Conservation (phyloP, 2,888 invertebrate genomes). For the Acronicta alni region DNA sequence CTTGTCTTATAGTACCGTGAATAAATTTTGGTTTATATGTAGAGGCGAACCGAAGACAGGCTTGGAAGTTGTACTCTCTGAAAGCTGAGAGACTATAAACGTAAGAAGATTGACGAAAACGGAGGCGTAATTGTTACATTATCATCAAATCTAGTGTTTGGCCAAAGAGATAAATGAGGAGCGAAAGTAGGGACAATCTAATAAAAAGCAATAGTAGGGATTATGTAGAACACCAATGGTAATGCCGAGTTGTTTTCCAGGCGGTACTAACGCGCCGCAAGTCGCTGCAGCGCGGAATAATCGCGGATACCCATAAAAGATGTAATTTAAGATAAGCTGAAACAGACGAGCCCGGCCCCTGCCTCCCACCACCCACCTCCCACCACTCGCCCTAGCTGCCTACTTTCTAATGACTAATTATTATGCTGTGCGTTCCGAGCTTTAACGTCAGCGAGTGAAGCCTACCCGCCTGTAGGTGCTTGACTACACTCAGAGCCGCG, state of each 20-base stretch:
- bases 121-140: constrained; percentile 36
- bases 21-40: constrained; percentile 63
- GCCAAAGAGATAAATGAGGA: constrained; percentile 71
- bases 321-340: constrained; percentile 90
- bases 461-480: constrained; percentile 77
- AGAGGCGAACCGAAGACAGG: constrained; percentile 40
- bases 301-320: constrained; percentile 90
- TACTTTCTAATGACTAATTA: constrained; percentile 90
- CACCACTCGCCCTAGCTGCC: constrained; percentile 78
- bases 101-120: constrained; percentile 28
- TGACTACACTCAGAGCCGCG: constrained; percentile 71
- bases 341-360: constrained; percentile 88
- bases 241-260: constrained; percentile 85
- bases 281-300: constrained; percentile 89
- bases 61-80: constrained; percentile 18
- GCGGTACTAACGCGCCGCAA: constrained; percentile 86
- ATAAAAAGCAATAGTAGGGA: constrained; percentile 86
- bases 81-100: constrained; percentile 7
- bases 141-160: constrained; percentile 69
- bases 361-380: constrained; percentile 74
- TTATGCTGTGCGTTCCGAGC: constrained; percentile 89
- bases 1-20: constrained; percentile 69
- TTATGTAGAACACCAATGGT: constrained; percentile 86
- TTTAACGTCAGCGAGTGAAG: constrained; percentile 80
- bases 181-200: constrained; percentile 78